phyloP scores from a whole-genome alignment of 2,113 vertebrate genomes.

The Bettongia penicillata region DNA sequence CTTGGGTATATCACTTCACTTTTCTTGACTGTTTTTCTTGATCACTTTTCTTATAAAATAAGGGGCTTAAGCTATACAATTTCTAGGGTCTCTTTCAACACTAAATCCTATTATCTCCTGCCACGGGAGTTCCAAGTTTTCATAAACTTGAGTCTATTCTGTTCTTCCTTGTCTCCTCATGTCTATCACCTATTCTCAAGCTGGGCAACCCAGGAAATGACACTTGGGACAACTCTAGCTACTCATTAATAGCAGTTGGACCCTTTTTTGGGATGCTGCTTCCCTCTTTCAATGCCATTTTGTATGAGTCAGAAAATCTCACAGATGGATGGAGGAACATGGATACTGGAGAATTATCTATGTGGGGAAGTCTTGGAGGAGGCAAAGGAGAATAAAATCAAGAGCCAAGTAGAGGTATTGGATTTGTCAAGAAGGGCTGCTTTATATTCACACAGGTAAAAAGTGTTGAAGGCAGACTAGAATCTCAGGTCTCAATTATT shows the following conservation, averaged over 20 bases:
- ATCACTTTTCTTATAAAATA: background rate
- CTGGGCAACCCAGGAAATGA: background rate
- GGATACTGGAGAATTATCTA: background rate
- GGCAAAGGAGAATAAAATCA: background rate
- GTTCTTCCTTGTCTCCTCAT: background rate
- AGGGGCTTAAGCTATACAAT: background rate
- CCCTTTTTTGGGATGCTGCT: background rate
- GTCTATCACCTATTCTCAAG: background rate
- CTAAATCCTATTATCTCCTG: background rate
- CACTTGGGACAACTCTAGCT: background rate
- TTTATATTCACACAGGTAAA: background rate
- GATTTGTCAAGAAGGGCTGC: background rate
- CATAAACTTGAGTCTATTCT: background rate
- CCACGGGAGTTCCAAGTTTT: background rate
- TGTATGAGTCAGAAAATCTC: background rate
- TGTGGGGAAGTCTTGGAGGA: background rate
- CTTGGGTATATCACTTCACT: background rate
- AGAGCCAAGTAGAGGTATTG: background rate
- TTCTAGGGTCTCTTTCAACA: background rate
- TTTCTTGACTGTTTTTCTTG: background rate
- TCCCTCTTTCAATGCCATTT: background rate
- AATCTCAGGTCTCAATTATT: background rate
- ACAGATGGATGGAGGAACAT: background rate
- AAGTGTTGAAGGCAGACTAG: background rate
- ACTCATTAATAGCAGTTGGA: background rate